A percentile compares a stretch with the other conserved stretches of the same genome.
Conservation (phyloP, 1,140 invertebrate genomes). For the Rhyzopertha dominica region DNA sequence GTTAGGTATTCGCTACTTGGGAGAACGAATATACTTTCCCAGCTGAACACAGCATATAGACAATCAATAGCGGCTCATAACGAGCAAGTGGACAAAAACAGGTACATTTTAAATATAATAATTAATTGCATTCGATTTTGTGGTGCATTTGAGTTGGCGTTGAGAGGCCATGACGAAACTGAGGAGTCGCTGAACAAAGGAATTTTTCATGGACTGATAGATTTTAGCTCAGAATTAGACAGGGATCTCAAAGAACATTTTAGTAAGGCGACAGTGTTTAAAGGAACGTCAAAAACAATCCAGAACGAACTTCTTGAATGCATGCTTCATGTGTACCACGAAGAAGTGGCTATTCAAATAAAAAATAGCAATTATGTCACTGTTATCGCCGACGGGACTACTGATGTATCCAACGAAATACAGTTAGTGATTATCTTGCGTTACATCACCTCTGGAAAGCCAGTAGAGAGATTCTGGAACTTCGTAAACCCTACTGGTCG, state of each 20-base stretch:
- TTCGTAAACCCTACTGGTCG: slow-evolving; percentile 15
- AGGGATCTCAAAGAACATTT: slow-evolving; percentile 16
- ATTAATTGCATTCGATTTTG: slow-evolving; percentile 17
- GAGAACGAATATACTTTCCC: too few species aligned
- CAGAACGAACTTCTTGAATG: slow-evolving; percentile 13
- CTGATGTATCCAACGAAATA: slow-evolving; percentile 1
- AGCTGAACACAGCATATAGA: too few species aligned
- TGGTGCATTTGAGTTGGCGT: slow-evolving; percentile 12
- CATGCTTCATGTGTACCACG: slow-evolving; percentile 3
- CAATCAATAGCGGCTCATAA: too few species aligned
- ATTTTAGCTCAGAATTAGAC: slow-evolving; percentile 10
- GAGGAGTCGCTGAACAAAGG: slow-evolving; percentile 5
- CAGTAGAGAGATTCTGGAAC: slow-evolving; percentile 14
- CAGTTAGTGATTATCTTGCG: slow-evolving; percentile 15
- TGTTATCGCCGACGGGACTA: slow-evolving; percentile 13
- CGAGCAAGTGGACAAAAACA: slow-evolving; percentile 11
- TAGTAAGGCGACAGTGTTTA: slow-evolving; percentile 11
- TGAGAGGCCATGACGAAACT: slow-evolving; percentile 12
- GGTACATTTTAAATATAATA: slow-evolving; percentile 14
- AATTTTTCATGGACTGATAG: slow-evolving; percentile 9
- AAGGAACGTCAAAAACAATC: slow-evolving; percentile 14
- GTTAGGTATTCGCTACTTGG: too few species aligned
- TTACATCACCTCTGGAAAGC: slow-evolving; percentile 3
- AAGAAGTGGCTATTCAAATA: slow-evolving; percentile 8
- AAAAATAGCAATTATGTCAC: slow-evolving; percentile 4